Percentiles rank a stretch among this genome's conserved stretches.
Evolutionary conservation across 2,113 vertebrate genomes (phyloP).

Genomic region (Sphaerodactylus townsendi): DNA sequence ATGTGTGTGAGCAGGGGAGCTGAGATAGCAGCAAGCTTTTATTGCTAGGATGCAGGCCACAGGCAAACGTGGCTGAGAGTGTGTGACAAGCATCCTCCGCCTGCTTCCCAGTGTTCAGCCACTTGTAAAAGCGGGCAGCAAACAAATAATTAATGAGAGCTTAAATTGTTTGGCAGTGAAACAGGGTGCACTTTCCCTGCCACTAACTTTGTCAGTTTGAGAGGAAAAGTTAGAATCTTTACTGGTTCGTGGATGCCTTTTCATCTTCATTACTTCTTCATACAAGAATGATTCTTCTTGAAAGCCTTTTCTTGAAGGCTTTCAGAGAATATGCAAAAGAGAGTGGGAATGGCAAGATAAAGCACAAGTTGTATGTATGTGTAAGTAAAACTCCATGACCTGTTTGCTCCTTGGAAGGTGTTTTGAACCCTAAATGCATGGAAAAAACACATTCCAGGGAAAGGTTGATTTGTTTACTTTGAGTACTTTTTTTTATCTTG

Average conservation of each 20-base stretch:
- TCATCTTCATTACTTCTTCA: slow-evolving; percentile 19
- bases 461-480: neutral
- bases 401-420: slow-evolving; percentile 19
- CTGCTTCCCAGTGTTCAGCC: slow-evolving; percentile 2
- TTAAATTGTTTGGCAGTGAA: slow-evolving; percentile 25
- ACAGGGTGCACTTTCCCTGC: neutral
- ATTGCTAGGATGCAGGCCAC: slow-evolving; percentile 14
- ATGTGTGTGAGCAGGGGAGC: neutral
- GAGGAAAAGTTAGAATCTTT: slow-evolving; percentile 8
- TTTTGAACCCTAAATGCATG: slow-evolving; percentile 10
- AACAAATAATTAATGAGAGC: slow-evolving; percentile 36
- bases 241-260: neutral
- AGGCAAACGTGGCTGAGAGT: slow-evolving; percentile 22
- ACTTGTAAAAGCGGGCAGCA: slow-evolving; percentile 19
- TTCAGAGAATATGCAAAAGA: slow-evolving; percentile 27
- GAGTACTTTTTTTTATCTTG: too few relatives aligned
- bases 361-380: slow-evolving; percentile 34
- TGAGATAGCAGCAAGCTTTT: slow-evolving; percentile 37
- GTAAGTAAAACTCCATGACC: slow-evolving; percentile 30
- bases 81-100: neutral
- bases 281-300: slow-evolving; percentile 7
- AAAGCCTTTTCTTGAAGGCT: slow-evolving; percentile 27
- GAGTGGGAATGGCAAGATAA: slow-evolving; percentile 45
- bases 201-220: neutral
- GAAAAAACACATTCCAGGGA: slow-evolving; percentile 37